Percentiles rank a stretch among this genome's conserved stretches.
phyloP scores from a whole-genome alignment of 2,797 vertebrate genomes.

The Sebastes oblongus region DNA sequence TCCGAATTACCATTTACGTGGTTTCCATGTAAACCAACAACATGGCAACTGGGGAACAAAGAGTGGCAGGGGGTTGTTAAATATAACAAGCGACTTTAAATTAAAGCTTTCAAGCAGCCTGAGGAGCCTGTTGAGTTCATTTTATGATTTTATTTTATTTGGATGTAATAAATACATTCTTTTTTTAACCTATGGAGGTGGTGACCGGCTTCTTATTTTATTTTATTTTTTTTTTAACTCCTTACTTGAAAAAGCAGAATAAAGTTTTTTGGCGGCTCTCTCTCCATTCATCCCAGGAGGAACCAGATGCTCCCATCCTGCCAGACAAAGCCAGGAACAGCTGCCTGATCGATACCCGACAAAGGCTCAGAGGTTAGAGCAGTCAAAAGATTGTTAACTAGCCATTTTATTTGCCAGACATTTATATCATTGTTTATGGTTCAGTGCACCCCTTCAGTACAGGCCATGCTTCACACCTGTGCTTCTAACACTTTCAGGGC shows the following conservation, averaged over 20 bases:
- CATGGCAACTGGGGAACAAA: slow-evolving; percentile 54
- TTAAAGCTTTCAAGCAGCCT: slow-evolving; percentile 37
- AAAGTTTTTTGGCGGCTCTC: slow-evolving; percentile 44
- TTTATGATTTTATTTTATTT: slow-evolving; percentile 23
- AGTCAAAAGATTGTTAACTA: slow-evolving; percentile 89
- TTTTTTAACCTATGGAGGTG: not conserved
- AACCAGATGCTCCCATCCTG: slow-evolving; percentile 76
- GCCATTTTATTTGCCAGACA: slow-evolving; percentile 88
- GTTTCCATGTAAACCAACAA: slow-evolving; percentile 64
- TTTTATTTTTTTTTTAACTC: slow-evolving; percentile 46
- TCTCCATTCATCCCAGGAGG: slow-evolving; percentile 70
- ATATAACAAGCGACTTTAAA: slow-evolving; percentile 50
- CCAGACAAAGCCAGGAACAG: slow-evolving; percentile 82
- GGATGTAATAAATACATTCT: slow-evolving; percentile 5
- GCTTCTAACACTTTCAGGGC: slow-evolving; percentile 74
- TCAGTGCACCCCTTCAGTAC: slow-evolving; percentile 77
- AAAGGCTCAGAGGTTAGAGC: slow-evolving; percentile 85
- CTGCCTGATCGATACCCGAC: slow-evolving; percentile 86
- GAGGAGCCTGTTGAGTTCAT: not conserved
- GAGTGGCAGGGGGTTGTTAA: slow-evolving; percentile 26
- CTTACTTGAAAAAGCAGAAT: slow-evolving; percentile 35
- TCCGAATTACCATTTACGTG: slow-evolving; percentile 55
- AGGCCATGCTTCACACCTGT: slow-evolving; percentile 81
- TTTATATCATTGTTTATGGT: slow-evolving; percentile 88
- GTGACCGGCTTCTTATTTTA: not conserved